Base-by-base conservation (phyloP, 2,888 invertebrate species). In the Xanthia togata region DNA sequence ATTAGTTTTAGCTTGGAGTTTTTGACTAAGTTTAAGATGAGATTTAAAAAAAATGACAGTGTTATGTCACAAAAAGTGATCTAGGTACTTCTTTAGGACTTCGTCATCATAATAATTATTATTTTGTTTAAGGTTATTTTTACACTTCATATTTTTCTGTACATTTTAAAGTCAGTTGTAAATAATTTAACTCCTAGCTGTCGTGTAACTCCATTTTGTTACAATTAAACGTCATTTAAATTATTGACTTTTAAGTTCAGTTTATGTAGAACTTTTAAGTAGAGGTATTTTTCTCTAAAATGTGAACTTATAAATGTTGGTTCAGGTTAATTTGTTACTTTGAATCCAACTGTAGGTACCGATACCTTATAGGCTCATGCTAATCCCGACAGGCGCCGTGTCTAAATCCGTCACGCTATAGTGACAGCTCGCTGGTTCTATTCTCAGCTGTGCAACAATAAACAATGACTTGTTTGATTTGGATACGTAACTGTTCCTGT, bases 391-490 rank as follows among this genome's bases (percentile, higher is more conserved):
- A 72, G 76, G 84, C 80, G 81, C 76, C 72, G 55, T 23, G 31
- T 84, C 81, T 82, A 85, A 73, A 82, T 72, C 67, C 55, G 80
- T 83, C 67, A 20, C 64, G 70, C 71, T 83, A 80, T 79, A 86
- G 72, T 82, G 87, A 86, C 81, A 78, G 82, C 76, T 64, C 79
- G 73, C 69, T 76, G 68, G 87, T 91, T 89, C 91, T 91, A 91
- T 90, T 91, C 89, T 71, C 69, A 86, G 80, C 73, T 62, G 73
- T 71, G 78, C 81, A 87, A 88, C 85, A 89, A 90, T 87, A 91
- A 91, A 90, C 91, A 81, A 76, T 74, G 69, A 70, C 62, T 78
- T 62, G 73, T 85, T 75, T 69, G 76, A 82, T 76, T 76, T 82
- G 31, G n/a, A 47, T 35, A 60, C 44, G 50, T 47, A 47, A 53